These are phyloP conservation scores for Poeciliopsis turrubarensis DNA, from an alignment of 2,113 vertebrate species.

Conservation along the genomic window DNA sequence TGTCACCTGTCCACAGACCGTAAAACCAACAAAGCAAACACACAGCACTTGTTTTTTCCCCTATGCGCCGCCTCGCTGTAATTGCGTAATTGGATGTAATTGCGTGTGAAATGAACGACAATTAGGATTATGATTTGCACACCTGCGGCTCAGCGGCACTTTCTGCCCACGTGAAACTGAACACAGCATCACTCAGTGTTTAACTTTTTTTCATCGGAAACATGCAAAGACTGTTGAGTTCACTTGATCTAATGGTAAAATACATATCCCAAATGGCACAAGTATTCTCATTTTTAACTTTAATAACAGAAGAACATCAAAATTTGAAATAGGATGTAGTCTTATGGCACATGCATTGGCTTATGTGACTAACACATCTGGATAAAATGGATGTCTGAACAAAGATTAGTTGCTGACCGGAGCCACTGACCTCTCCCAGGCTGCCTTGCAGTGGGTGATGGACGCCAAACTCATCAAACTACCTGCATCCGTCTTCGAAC, in stretches of 20 bases:
- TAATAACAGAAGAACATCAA: background rate
- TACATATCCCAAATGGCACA: background rate
- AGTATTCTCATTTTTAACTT: background rate
- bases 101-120: constrained; percentile 63
- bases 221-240: background rate
- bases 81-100: constrained; percentile 61
- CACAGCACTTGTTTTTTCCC: constrained; percentile 19
- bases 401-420: background rate
- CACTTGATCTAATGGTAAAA: background rate
- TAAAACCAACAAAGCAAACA: constrained; percentile 9
- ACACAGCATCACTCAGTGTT: background rate
- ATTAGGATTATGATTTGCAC: constrained; percentile 48
- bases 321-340: background rate
- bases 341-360: background rate
- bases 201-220: background rate
- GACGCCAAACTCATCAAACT: background rate
- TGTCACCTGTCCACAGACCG: background rate
- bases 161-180: background rate
- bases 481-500: background rate
- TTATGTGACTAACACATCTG: background rate
- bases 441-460: background rate
- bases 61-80: constrained; percentile 24
- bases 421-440: background rate
- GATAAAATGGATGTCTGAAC: background rate
- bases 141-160: constrained; percentile 53